Evolutionary conservation across 2,113 vertebrate species (phyloP).

Genomic region (Crotalus helleri): DNA sequence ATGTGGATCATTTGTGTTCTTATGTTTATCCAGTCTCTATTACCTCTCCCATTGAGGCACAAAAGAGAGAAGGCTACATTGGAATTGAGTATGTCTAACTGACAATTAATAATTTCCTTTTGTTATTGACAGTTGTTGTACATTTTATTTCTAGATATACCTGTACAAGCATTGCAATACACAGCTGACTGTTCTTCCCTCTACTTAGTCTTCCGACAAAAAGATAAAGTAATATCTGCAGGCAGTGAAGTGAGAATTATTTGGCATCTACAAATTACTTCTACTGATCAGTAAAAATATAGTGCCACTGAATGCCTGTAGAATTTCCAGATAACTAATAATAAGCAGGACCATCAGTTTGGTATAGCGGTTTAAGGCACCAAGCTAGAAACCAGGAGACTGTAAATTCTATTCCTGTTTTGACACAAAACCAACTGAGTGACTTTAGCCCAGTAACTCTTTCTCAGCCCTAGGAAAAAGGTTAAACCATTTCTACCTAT

Average conservation of each 20-base stretch:
- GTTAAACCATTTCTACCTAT: not conserved
- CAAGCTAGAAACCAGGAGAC: not conserved
- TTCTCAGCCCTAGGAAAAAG: not conserved
- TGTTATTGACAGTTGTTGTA: not conserved
- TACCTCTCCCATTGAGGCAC: not conserved
- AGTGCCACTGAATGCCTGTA: not conserved
- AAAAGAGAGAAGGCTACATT: not conserved
- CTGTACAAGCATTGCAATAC: not conserved
- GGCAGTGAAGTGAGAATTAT: not conserved
- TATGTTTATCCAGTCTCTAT: not conserved
- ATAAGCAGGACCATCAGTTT: not conserved
- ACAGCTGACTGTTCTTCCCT: not conserved
- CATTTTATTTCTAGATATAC: not conserved
- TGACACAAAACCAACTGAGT: not conserved
- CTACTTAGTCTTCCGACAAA: not conserved
- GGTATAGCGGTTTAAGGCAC: not conserved
- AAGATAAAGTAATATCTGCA: not conserved
- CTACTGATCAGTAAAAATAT: not conserved
- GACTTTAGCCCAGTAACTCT: not conserved
- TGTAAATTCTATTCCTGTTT: not conserved
- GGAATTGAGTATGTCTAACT: not conserved
- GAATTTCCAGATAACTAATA: not conserved
- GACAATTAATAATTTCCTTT: not conserved
- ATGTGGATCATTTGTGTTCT: not conserved
- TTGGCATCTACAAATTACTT: not conserved